phyloP scores from a whole-genome alignment of 2,113 vertebrate genomes.

The Numenius arquata region DNA sequence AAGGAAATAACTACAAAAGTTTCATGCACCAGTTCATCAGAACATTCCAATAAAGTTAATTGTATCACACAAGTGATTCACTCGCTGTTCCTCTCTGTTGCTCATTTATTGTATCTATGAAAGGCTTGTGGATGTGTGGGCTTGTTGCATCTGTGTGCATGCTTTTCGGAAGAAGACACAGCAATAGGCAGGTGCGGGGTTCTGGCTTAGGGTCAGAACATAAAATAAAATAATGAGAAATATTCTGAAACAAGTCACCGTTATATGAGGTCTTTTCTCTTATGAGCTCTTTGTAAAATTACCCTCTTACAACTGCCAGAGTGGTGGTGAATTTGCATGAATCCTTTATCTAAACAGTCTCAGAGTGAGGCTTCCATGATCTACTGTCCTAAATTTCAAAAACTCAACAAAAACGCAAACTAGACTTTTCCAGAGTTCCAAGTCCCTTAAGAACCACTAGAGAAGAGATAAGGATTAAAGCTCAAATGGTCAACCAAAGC shows the following conservation, averaged over 20 bases:
- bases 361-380: not conserved
- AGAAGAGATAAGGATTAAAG: not conserved
- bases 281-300: not conserved
- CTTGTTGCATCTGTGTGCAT: fast-evolving
- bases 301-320: not conserved
- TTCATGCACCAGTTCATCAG: not conserved
- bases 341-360: not conserved
- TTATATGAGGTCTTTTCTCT: not conserved
- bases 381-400: not conserved
- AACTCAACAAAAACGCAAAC: not conserved
- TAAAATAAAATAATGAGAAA: not conserved
- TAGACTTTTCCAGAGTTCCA: not conserved
- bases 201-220: not conserved
- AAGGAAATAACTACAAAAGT: not conserved
- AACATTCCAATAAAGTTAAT: not conserved
- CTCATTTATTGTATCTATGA: not conserved
- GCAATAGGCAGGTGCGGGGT: not conserved
- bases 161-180: not conserved
- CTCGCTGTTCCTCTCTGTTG: not conserved
- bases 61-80: not conserved
- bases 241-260: not conserved
- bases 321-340: not conserved
- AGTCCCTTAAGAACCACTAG: not conserved
- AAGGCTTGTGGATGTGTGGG: not conserved
- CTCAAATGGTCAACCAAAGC: not conserved